A percentile compares a stretch with the other conserved stretches of the same genome.
phyloP scores from a whole-genome alignment of 2,888 invertebrate genomes.

The Lapara coniferarum region DNA sequence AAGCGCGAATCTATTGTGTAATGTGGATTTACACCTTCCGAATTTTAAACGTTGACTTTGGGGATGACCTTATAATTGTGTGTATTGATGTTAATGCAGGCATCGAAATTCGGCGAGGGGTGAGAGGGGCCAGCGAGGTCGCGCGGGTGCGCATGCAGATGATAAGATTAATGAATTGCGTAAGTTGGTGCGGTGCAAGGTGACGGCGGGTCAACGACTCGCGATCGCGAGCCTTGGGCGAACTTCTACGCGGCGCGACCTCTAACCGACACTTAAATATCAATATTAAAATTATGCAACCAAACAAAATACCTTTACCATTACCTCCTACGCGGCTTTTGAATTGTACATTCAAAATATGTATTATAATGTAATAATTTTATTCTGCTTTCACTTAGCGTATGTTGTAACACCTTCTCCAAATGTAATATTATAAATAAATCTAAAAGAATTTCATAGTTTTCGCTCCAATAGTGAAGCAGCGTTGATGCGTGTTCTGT shows the following conservation, averaged over 20 bases:
- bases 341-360: background rate
- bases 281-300: conserved; percentile 30
- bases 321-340: background rate
- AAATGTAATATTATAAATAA: background rate
- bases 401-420: background rate
- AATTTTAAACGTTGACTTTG: conserved; percentile 52
- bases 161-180: conserved; percentile 82
- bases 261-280: conserved; percentile 69
- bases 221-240: conserved; percentile 72
- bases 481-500: background rate
- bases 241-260: conserved; percentile 70
- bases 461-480: background rate
- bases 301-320: conserved; percentile 1
- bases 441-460: background rate
- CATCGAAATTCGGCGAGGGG: conserved; percentile 71
- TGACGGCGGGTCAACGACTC: conserved; percentile 81
- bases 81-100: conserved; percentile 48
- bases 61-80: conserved; percentile 50
- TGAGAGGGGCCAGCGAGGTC: conserved; percentile 68
- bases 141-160: conserved; percentile 74
- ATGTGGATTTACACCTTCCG: conserved; percentile 42
- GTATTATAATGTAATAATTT: too few species aligned
- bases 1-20: conserved; percentile 27
- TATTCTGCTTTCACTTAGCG: background rate
- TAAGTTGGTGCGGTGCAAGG: conserved; percentile 79